Base-by-base conservation (phyloP, 2,888 invertebrate species). In the Capitulum mitella region DNA sequence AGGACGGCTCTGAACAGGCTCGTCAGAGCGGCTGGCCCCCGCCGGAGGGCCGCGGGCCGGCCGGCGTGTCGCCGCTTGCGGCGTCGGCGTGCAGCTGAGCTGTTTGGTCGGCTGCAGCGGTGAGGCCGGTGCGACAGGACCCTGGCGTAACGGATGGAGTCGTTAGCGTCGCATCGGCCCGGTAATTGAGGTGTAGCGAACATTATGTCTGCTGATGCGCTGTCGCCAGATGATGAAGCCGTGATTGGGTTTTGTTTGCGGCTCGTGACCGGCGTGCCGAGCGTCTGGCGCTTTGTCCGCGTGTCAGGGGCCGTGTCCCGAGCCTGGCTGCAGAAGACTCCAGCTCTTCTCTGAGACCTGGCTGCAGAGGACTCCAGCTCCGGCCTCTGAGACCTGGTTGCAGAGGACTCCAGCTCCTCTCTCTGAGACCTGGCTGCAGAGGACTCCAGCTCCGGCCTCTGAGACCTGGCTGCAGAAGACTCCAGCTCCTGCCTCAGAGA, bases 141-240 rank as follows among this genome's bases (percentile, higher is more conserved):
- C 34, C 64, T n/a, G 34, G 8, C 22, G 64, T 64, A 64, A 64
- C 64, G 64, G 29, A 64, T 64, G 64, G 34, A 19, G 32, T 64
- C 64, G 34, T 64, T 64, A 64, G 64, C 19, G 64, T 29, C 58
- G 16, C 29, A 29, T 61, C 3, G 29, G 29, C 1, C 34, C 16
- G 16, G 32, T 19, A 29, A 16, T 29, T 34, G 34, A 64, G 64
- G 32, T 34, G 64, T 29, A 16, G 64, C 64, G 32, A 19, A 32
- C 64, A 64, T 64, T 64, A 64, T 64, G 64, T 64, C 34, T 64
- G 64, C 64, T 19, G 64, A 64, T 29, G 64, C 64, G 64, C 64
- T 64, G 64, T 64, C 64, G 64, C 64, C 64, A 34, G 32, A 32
- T 19, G 64, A 64, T 64, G 34, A 64, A 64, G 64, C 34, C 34